Percentiles rank a stretch among this genome's conserved stretches.
These are phyloP conservation scores for Andricus grossulariae DNA, from an alignment of 1,140 invertebrate genomes.

Conservation along the genomic window DNA sequence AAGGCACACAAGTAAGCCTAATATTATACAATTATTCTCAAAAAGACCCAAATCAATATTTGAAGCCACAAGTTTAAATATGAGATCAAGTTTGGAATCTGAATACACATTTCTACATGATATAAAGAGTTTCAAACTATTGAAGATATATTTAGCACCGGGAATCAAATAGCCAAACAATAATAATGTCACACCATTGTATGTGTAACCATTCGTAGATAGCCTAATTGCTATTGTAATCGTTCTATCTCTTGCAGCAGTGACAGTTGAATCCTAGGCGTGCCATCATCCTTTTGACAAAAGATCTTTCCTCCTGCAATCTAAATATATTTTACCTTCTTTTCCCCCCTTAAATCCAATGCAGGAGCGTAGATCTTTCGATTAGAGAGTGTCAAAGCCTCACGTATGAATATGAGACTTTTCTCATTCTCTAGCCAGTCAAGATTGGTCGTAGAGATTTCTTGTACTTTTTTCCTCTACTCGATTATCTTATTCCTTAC, in stretches of 20 bases:
- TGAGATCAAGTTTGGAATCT: too few relatives aligned
- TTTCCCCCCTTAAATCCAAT: background rate
- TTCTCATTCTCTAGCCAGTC: background rate
- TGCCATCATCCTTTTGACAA: background rate
- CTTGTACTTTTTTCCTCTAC: background rate
- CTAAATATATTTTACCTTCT: background rate
- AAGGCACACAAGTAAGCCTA: too few relatives aligned
- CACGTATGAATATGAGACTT: background rate
- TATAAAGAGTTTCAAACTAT: too few relatives aligned
- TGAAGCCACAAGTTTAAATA: too few relatives aligned
- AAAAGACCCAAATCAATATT: too few relatives aligned
- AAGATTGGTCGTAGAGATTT: background rate
- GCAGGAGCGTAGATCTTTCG: background rate
- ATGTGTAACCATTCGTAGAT: too few relatives aligned
- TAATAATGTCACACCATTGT: too few relatives aligned
- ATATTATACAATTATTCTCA: too few relatives aligned
- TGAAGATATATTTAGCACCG: too few relatives aligned
- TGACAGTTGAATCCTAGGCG: background rate
- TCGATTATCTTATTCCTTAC: background rate
- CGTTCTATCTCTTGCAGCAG: background rate
- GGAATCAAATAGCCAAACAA: too few relatives aligned
- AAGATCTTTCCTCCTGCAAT: background rate
- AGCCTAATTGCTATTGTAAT: background rate
- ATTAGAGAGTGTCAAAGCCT: background rate
- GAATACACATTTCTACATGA: too few relatives aligned